phyloP scores from a whole-genome alignment of 2,113 vertebrate species.

The Myotis lucifugus region DNA sequence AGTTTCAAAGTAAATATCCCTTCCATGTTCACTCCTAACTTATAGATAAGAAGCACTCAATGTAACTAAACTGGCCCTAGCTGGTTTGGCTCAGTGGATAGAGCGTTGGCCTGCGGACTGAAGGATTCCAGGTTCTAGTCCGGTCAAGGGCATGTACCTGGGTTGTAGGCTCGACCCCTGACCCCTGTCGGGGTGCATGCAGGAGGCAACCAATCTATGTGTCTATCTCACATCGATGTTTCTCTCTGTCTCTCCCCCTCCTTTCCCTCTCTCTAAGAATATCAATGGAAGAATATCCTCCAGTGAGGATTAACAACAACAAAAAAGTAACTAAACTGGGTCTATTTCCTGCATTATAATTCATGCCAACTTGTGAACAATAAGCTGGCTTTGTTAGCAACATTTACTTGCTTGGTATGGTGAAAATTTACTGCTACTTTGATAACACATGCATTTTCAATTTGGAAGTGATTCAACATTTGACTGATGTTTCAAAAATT shows the following conservation, averaged over 20 bases:
- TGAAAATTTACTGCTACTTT: constrained; percentile 57
- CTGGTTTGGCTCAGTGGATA: too few species aligned
- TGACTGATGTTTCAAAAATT: constrained; percentile 31
- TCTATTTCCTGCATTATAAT: accelerated
- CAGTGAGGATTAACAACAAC: too few species aligned
- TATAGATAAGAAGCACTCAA: background rate
- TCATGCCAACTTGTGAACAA: background rate
- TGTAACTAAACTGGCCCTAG: background rate
- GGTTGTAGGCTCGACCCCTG: too few species aligned
- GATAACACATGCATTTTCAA: constrained; percentile 26
- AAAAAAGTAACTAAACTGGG: background rate
- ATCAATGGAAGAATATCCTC: too few species aligned
- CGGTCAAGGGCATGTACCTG: too few species aligned
- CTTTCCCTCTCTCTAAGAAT: too few species aligned
- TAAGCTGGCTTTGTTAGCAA: background rate
- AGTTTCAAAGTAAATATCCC: constrained; percentile 56
- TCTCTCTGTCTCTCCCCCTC: too few species aligned
- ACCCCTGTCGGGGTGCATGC: too few species aligned
- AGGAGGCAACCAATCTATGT: too few species aligned
- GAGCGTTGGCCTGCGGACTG: too few species aligned
- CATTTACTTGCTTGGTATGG: background rate
- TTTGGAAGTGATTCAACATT: constrained; percentile 41
- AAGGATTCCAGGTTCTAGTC: too few species aligned
- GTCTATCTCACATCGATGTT: too few species aligned
- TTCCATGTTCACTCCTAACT: background rate